Percentiles rank a stretch among this genome's conserved stretches.
These are phyloP conservation scores for Coracias cyanogaster DNA, from an alignment of 2,797 vertebrate species.

Conservation along the genomic window DNA sequence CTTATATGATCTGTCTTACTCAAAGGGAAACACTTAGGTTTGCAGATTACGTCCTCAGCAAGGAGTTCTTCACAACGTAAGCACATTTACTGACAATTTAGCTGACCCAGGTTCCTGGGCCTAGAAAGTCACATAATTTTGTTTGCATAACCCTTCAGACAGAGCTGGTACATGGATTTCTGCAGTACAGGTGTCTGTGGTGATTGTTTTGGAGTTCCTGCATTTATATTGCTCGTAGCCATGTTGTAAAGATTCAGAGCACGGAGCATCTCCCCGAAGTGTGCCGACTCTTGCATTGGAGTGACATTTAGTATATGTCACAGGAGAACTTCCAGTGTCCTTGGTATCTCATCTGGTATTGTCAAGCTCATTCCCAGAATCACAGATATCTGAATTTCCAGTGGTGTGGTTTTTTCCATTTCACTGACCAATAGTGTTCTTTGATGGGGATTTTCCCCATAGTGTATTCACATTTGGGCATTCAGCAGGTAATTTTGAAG, in stretches of 20 bases:
- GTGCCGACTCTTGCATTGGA: not conserved
- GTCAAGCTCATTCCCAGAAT: not conserved
- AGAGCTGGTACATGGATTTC: not conserved
- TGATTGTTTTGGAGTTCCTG: not conserved
- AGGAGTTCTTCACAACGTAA: not conserved
- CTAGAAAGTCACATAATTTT: not conserved
- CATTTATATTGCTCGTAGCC: accelerated
- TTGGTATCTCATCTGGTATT: not conserved
- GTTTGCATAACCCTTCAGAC: not conserved
- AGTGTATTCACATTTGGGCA: not conserved
- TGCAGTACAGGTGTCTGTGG: not conserved
- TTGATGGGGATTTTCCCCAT: not conserved
- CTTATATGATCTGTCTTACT: not conserved
- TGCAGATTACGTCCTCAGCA: not conserved
- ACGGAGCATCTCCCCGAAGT: not conserved
- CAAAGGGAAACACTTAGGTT: not conserved
- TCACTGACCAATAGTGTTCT: not conserved
- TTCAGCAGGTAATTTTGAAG: not conserved
- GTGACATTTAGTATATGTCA: not conserved
- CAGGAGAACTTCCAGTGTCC: not conserved
- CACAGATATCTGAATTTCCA: not conserved
- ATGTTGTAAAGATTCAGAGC: not conserved
- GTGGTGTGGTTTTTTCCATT: not conserved
- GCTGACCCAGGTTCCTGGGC: not conserved
- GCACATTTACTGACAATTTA: not conserved